Evolutionary conservation across 2,888 invertebrate species (phyloP).

Genomic region (Abrostola tripartita): DNA sequence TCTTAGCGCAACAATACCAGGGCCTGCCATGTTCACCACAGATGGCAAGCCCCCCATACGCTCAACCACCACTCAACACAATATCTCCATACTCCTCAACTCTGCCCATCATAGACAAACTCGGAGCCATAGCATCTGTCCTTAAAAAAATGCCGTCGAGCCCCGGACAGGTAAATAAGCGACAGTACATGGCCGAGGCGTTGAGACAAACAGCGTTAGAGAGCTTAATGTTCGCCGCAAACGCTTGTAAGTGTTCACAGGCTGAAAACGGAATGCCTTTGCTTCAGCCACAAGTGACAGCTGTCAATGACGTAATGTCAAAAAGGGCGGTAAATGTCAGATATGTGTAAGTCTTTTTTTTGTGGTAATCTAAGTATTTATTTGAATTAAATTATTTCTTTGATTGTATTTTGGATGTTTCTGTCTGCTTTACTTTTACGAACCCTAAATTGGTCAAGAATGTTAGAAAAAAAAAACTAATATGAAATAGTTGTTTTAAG

Average conservation of each 20-base stretch:
- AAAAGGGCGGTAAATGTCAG: slow-evolving; percentile 35
- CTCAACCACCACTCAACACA: slow-evolving; percentile 23
- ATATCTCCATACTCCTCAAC: slow-evolving; percentile 41
- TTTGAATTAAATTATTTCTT: slow-evolving; percentile 36
- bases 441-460: no score
- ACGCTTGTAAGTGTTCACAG: slow-evolving; percentile 44
- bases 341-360: slow-evolving; percentile 19
- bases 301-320: slow-evolving; percentile 20
- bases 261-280: slow-evolving; percentile 22
- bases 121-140: slow-evolving; percentile 55
- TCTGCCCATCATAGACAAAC: slow-evolving; percentile 55
- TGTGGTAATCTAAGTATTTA: slow-evolving; percentile 23
- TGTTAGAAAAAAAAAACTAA: no score
- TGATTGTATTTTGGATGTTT: neutral
- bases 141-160: slow-evolving; percentile 58
- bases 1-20: slow-evolving; percentile 27
- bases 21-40: slow-evolving; percentile 22
- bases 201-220: slow-evolving; percentile 65
- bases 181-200: slow-evolving; percentile 61
- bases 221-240: slow-evolving; percentile 62
- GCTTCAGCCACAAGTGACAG: slow-evolving; percentile 24
- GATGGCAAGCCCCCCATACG: slow-evolving; percentile 12
- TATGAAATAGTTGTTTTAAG: no score
- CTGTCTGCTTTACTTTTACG: no score
- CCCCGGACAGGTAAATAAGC: slow-evolving; percentile 41